phyloP scores from a whole-genome alignment of 1,140 invertebrate genomes.

The roundworm (Caenorhabditis elegans) region DNA sequence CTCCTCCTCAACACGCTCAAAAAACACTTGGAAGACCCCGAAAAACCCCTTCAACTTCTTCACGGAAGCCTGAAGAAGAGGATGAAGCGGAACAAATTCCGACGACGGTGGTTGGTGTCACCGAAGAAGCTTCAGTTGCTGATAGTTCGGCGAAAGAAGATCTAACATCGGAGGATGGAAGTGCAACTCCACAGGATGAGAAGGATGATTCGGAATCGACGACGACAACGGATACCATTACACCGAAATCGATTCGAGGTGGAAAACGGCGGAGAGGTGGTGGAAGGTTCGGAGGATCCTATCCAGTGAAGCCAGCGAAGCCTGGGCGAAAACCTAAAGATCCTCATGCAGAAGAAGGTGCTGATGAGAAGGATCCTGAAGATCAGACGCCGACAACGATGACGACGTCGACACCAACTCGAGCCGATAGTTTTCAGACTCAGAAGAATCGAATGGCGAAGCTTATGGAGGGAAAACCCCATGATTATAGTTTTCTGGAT shows the following conservation, averaged over 20 bases:
- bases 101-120: background rate
- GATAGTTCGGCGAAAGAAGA: background rate
- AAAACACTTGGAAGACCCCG: background rate
- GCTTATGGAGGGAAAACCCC: background rate
- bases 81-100: background rate
- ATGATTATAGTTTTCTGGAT: background rate
- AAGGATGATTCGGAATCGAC: background rate
- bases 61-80: background rate
- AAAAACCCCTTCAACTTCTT: background rate
- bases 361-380: background rate
- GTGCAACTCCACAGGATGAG: background rate
- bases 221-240: background rate
- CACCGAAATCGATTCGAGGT: background rate
- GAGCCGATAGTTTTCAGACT: background rate
- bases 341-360: background rate
- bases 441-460: background rate
- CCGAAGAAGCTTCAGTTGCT: background rate
- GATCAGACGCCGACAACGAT: background rate
- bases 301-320: background rate
- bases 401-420: background rate
- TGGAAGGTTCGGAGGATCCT: background rate
- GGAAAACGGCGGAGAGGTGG: background rate
- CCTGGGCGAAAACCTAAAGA: too few species aligned
- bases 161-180: background rate
- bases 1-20: too few species aligned